Evolutionary conservation across 2,888 invertebrate genomes (phyloP), one percentile per base, ranked within the genome.

Genomic region (Agrochola lota): DNA sequence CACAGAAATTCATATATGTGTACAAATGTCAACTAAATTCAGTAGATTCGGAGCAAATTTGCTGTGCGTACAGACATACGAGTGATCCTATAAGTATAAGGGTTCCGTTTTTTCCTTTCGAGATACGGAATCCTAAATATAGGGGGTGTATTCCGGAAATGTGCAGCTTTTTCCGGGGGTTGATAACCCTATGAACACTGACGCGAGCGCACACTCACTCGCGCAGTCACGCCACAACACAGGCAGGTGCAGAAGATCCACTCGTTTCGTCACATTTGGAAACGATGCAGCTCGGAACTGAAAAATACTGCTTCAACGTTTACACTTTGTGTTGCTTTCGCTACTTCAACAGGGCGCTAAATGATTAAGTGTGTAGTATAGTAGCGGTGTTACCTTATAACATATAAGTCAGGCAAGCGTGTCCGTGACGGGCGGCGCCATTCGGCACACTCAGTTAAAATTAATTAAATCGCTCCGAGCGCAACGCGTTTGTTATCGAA

Each of bases 381-480:
- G 9, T 6, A 0, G 20, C 43, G 35, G 35, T 30, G 73, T 83
- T 35, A 49, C 69, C 69, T 72, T 60, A 57, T 55, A 57, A 64
- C 35, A 73, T 73, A 35, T 63, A 80, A 74, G 70, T 67, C 57
- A 63, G 70, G 66, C 30, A 23, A 69, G 66, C 80, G 67, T 74
- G 66, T 71, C 70, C 59, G 59, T 52, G 80, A 63, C 67, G 66
- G 60, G 67, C 79, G 57, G 43, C 72, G 40, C 66, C 70, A 59
- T 66, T 62, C 46, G 81, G 85, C 80, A 78, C 85, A 77, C 72
- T 74, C 59, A 60, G 80, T 83, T 74, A 64, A 83, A 76, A 80
- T 78, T 87, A 87, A 87, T 86, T 87, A 83, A 85, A 85, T 81
- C 75, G 73, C 77, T 70, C 55, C 67, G 57, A 78, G 64, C 63